Percentiles rank a stretch among this genome's conserved stretches.
Conservation (phyloP, 2,797 vertebrate species). For the Syngnathus rostellatus region DNA sequence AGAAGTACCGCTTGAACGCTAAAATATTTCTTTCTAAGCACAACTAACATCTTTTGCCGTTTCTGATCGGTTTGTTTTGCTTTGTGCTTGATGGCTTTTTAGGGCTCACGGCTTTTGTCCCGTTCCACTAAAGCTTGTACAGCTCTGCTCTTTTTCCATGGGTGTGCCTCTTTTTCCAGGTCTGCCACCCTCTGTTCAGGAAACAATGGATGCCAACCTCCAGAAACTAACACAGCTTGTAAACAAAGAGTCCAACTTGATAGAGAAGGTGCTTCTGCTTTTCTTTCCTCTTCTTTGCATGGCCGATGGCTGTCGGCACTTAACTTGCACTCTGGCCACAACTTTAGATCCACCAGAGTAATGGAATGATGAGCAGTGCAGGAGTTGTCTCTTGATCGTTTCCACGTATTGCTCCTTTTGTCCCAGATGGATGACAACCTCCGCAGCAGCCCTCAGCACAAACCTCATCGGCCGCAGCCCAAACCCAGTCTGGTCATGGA, state of each 20-base stretch:
- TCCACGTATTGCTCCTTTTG: constrained; percentile 30
- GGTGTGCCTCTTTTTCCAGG: constrained; percentile 61
- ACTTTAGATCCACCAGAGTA: neutral
- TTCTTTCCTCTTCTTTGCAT: constrained; percentile 48
- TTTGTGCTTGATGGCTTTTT: constrained; percentile 10
- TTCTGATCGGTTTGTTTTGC: constrained; percentile 8
- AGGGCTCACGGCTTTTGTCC: constrained; percentile 1
- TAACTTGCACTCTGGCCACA: neutral
- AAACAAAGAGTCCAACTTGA: constrained; percentile 99
- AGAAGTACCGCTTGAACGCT: constrained; percentile 7
- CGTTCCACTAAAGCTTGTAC: constrained; percentile 13
- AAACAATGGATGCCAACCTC: constrained; percentile 90
- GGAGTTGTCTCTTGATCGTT: neutral
- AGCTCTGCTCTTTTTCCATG: constrained; percentile 16
- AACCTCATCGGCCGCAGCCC: constrained; percentile 76
- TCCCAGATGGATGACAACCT: constrained; percentile 96
- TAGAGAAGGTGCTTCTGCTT: constrained; percentile 90
- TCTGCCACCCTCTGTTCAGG: constrained; percentile 74
- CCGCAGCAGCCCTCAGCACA: constrained; percentile 92
- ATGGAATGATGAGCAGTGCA: neutral
- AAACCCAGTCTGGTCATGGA: constrained; percentile 71
- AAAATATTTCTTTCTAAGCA: neutral
- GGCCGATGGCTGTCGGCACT: constrained; percentile 6
- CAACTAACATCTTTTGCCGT: constrained; percentile 27
- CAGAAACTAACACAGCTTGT: constrained; percentile 99